phyloP scores from a whole-genome alignment of 2,797 vertebrate genomes.

The Ispidina picta region DNA sequence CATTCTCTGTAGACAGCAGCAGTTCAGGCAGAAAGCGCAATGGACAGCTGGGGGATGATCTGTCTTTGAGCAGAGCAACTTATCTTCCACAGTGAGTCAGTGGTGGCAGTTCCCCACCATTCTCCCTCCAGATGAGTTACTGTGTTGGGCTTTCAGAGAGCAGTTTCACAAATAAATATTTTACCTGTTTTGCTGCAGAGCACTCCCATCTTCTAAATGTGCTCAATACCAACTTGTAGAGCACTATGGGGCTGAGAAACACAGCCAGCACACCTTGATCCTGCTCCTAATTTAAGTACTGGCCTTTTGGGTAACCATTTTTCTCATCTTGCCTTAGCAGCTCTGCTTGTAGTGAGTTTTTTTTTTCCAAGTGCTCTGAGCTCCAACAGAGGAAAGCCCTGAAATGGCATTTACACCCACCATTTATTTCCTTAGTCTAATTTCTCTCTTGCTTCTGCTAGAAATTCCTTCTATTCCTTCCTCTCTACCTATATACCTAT shows the following conservation, averaged over 20 bases:
- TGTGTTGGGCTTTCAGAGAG: conserved; percentile 2
- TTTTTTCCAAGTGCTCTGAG: background rate
- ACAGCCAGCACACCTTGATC: background rate
- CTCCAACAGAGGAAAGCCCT: background rate
- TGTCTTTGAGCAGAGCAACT: background rate
- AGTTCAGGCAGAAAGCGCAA: conserved; percentile 55
- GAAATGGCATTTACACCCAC: background rate
- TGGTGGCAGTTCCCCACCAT: background rate
- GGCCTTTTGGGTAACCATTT: background rate
- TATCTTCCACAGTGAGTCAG: background rate
- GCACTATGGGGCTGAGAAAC: background rate
- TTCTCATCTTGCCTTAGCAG: background rate
- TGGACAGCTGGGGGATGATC: conserved; percentile 56
- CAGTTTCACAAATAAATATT: conserved; percentile 35
- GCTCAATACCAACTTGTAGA: rapidly evolving
- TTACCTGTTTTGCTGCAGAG: background rate
- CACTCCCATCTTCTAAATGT: background rate
- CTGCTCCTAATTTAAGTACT: background rate
- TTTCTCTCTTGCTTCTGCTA: conserved; percentile 11
- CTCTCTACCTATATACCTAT: background rate
- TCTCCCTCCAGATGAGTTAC: conserved; percentile 23
- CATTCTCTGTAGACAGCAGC: conserved; percentile 40
- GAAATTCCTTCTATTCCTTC: background rate
- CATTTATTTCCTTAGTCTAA: conserved; percentile 9
- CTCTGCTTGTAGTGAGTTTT: background rate